Percentiles rank a stretch among this genome's conserved stretches.
Evolutionary conservation across 2,888 invertebrate genomes (phyloP).

Genomic region (Chelonus formosanus): DNA sequence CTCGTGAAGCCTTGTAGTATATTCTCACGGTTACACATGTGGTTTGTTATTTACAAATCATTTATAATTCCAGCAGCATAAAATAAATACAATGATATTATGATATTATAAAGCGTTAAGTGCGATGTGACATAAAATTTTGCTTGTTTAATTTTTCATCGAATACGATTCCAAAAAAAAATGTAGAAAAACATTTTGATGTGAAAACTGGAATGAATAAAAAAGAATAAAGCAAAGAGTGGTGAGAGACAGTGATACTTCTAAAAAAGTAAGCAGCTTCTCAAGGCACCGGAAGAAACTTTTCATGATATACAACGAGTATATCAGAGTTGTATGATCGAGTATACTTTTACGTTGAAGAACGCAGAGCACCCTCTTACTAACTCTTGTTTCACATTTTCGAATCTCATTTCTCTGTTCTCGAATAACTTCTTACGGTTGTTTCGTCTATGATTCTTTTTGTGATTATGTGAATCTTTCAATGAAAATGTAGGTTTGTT

Average conservation of each 20-base stretch:
- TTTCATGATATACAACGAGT: constrained; percentile 17
- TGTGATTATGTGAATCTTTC: constrained; percentile 26
- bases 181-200: constrained; percentile 9
- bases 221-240: constrained; percentile 6
- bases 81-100: too few relatives aligned
- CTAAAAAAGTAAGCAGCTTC: constrained; percentile 46
- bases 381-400: constrained; percentile 17
- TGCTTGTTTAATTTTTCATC: too few relatives aligned
- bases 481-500: not conserved
- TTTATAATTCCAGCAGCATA: too few relatives aligned
- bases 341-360: constrained; percentile 40
- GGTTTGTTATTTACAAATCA: too few relatives aligned
- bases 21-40: too few relatives aligned
- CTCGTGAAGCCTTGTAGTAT: too few relatives aligned
- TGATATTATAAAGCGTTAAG: too few relatives aligned
- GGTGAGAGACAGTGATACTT: constrained; percentile 8
- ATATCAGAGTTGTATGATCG: constrained; percentile 39
- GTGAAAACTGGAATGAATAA: constrained; percentile 40
- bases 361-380: constrained; percentile 24
- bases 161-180: constrained; percentile 4
- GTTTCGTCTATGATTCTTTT: constrained; percentile 36
- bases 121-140: too few relatives aligned
- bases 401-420: constrained; percentile 29
- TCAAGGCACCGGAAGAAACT: constrained; percentile 29
- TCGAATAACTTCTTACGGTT: constrained; percentile 37